phyloP scores from a whole-genome alignment of 2,113 vertebrate species.

The Paracyprichromis sp. region DNA sequence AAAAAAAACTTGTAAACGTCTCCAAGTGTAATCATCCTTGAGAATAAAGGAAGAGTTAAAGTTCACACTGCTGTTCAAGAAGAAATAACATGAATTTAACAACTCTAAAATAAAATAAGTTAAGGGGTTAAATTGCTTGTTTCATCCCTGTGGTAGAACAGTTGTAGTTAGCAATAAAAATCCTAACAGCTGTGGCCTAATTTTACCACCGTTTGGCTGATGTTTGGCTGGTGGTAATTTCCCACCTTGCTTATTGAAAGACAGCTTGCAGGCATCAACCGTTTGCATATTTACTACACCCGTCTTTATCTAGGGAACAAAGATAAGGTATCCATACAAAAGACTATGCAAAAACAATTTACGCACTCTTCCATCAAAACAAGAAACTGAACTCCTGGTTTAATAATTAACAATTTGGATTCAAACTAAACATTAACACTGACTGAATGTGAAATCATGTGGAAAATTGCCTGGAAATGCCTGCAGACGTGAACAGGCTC shows the following conservation, averaged over 20 bases:
- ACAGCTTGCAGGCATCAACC: slow-evolving; percentile 53
- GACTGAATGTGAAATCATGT: slow-evolving; percentile 16
- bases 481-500: neutral
- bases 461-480: slow-evolving; percentile 22
- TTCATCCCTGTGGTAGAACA: neutral
- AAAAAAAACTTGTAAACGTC: neutral
- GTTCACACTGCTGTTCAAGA: neutral
- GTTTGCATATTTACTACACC: slow-evolving; percentile 50
- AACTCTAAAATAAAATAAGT: neutral
- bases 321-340: slow-evolving; percentile 55
- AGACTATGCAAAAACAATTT: neutral
- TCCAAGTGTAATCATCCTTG: neutral
- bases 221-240: slow-evolving; percentile 10
- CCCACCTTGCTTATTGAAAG: neutral
- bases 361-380: slow-evolving; percentile 17
- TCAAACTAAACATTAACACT: neutral
- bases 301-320: slow-evolving; percentile 39
- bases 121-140: neutral
- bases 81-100: neutral
- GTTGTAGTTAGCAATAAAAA: neutral
- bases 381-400: neutral
- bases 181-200: neutral
- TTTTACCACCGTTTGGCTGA: neutral
- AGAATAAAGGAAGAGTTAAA: neutral
- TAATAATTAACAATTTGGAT: slow-evolving; percentile 54